Base-by-base conservation (phyloP, 2,797 vertebrate genomes). In the Bryconaethiops microstoma region DNA sequence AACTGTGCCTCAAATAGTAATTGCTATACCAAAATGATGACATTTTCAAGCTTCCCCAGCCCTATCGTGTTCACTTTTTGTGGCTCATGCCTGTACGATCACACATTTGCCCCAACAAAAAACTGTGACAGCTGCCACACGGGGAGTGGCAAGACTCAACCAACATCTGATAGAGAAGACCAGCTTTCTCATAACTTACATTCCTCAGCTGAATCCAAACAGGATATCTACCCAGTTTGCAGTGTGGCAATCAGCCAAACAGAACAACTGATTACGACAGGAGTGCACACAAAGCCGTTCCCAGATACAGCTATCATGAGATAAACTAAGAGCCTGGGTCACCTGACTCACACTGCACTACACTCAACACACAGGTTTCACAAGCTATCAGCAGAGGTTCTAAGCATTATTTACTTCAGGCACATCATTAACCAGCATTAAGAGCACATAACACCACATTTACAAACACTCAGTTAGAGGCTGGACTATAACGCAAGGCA, bases 121-220 rank as follows among this genome's bases (percentile, higher is more conserved):
- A 75, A 76, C 12, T 85, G 45, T 86, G 82, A 81, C 87, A 90
- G 89, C 89, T 89, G 90, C 82, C 59, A 39, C 14, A 6, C 39
- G 45, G 80, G 45, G 70, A 70, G 54, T 76, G 14, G 4, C 60
- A 13, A 4, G 45, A 54, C 50, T 40, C 19, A 75, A 54, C 21
- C 35, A 17, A 42, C 80, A 65, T 60, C 70, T 74, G 45, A 60
- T 70, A 48, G 5, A 59, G 64, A 14, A 42, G 74, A 52, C 19
- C 9, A 9, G 62, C 55, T 50, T 29, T 52, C 40, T 60, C 59
- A 81, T 79, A 63, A 85, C 14, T 78, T 25, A 85, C 83, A 88
- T 65, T 76, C 59, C 80, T 17, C 3, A 7, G 4, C 63, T 77
- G 1, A 81, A 87, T 82, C 23, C 25, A 69, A 78, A 29, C 17